Evolutionary conservation across 2,797 vertebrate species (phyloP).

Genomic region (Zenarchopterus dispar): DNA sequence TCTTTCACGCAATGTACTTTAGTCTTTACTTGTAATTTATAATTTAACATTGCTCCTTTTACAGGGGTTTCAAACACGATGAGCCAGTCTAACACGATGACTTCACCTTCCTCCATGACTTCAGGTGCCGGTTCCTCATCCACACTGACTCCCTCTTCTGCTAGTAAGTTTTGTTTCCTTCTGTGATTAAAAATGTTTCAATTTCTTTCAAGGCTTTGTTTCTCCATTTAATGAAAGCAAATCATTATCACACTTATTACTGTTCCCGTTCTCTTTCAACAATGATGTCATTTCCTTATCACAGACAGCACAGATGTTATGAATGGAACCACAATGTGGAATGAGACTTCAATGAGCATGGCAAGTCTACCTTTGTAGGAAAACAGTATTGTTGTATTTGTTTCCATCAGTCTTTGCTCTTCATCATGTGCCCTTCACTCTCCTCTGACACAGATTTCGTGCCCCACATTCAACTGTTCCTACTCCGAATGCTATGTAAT

Average conservation of each 20-base stretch:
- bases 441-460: slow-evolving; percentile 40
- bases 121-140: neutral
- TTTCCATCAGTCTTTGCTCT: neutral
- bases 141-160: slow-evolving; percentile 6
- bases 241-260: neutral
- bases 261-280: neutral
- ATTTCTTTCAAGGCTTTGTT: neutral
- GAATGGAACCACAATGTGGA: slow-evolving; percentile 18
- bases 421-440: neutral
- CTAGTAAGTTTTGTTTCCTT: slow-evolving; percentile 18
- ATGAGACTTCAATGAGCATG: slow-evolving; percentile 26
- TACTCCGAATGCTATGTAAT: slow-evolving; percentile 69
- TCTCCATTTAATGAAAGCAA: neutral
- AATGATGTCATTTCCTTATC: slow-evolving; percentile 14
- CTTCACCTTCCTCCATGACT: neutral
- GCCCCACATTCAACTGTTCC: slow-evolving; percentile 76
- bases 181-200: neutral
- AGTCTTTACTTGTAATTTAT: slow-evolving; percentile 9
- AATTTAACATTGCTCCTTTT: slow-evolving; percentile 1
- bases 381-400: neutral
- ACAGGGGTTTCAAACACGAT: slow-evolving; percentile 8
- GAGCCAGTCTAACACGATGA: neutral
- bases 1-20: too few species aligned
- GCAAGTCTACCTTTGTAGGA: slow-evolving; percentile 33
- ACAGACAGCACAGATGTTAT: slow-evolving; percentile 28